These are phyloP conservation scores for Rana temporaria DNA, from an alignment of 2,113 vertebrate genomes.

Conservation along the genomic window DNA sequence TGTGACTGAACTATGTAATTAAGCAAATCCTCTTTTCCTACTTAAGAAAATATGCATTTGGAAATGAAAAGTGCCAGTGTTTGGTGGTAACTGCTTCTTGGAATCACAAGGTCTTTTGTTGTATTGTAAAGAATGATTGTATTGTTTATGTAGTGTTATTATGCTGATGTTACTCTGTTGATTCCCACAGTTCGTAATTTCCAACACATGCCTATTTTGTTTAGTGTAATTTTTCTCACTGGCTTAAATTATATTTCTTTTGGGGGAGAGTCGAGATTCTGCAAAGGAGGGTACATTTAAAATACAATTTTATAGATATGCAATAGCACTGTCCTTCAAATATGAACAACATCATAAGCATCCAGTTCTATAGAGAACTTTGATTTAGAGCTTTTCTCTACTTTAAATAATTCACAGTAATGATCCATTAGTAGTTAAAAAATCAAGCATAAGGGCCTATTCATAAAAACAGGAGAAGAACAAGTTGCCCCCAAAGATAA, in stretches of 20 bases:
- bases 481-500: too few relatives aligned
- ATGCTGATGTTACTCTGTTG: constrained; percentile 36
- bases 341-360: too few relatives aligned
- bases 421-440: too few relatives aligned
- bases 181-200: constrained; percentile 28
- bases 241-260: background rate
- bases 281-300: too few relatives aligned
- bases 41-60: constrained; percentile 57
- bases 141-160: constrained; percentile 51
- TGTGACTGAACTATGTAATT: constrained; percentile 53
- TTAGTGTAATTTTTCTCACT: background rate
- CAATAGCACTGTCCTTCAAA: too few relatives aligned
- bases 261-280: background rate
- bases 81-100: constrained; percentile 26
- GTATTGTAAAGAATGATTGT: constrained; percentile 34
- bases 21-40: constrained; percentile 58
- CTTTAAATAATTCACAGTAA: too few relatives aligned
- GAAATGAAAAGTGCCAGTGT: constrained; percentile 54
- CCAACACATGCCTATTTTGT: background rate
- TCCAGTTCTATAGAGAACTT: too few relatives aligned
- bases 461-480: too few relatives aligned
- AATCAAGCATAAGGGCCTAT: too few relatives aligned
- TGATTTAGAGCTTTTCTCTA: too few relatives aligned
- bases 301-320: too few relatives aligned
- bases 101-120: constrained; percentile 51